These are phyloP conservation scores for Mnemiopsis leidyi DNA, from an alignment of 37 sponge, comb jelly and placozoan species.

Conservation along the genomic window DNA sequence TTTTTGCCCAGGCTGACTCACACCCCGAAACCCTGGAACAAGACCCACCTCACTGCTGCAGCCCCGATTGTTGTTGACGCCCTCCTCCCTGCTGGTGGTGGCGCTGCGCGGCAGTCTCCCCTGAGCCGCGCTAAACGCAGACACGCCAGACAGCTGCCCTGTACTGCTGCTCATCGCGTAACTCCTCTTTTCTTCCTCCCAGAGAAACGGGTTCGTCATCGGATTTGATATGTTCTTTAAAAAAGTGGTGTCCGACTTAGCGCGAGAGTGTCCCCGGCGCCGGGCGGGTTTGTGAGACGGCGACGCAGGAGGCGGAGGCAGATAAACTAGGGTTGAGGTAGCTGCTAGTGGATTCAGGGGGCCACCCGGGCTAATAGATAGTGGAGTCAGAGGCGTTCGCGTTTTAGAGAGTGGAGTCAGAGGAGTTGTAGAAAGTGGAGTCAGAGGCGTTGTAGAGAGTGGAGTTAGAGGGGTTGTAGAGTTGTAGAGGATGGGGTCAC, in stretches of 20 bases:
- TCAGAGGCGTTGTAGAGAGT: too few species aligned
- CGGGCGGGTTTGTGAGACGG: neutral
- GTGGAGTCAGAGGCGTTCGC: too few species aligned
- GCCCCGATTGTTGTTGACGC: neutral
- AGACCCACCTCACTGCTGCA: neutral
- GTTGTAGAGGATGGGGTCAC: too few species aligned
- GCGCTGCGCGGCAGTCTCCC: neutral
- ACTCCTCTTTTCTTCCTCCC: neutral
- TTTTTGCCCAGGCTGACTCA: too few species aligned
- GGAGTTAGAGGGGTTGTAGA: too few species aligned
- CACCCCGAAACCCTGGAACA: too few species aligned
- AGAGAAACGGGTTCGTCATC: neutral
- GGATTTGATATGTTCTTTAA: neutral
- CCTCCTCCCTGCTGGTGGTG: neutral
- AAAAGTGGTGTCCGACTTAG: constrained; percentile 21
- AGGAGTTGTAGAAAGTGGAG: too few species aligned
- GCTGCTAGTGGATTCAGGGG: neutral
- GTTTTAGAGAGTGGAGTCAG: too few species aligned
- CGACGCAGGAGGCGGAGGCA: constrained; percentile 46
- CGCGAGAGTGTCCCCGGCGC: constrained; percentile 30
- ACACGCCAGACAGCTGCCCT: neutral
- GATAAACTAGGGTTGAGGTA: constrained; percentile 15
- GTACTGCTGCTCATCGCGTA: constrained; percentile 25
- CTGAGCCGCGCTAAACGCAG: neutral
- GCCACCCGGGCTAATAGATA: too few species aligned